Evolutionary conservation across 2,888 invertebrate genomes (phyloP).

Genomic region (Diarsia dahlii): DNA sequence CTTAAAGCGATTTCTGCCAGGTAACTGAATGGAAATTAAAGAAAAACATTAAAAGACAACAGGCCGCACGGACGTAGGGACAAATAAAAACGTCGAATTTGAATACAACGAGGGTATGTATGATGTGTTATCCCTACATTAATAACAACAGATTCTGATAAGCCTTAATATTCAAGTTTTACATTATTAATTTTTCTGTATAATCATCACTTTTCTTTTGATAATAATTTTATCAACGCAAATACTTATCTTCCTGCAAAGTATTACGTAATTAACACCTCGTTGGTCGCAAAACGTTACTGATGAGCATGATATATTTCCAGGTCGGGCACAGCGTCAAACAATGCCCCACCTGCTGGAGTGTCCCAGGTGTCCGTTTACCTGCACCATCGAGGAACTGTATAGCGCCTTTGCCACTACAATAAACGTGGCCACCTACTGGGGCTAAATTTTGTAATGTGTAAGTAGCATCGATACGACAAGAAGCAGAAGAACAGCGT

Average conservation of each 20-base stretch:
- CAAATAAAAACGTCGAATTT: conserved; percentile 5
- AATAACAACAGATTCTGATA: neutral
- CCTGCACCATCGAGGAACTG: too few species aligned
- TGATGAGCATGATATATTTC: neutral
- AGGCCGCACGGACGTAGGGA: neutral
- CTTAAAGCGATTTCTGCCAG: neutral
- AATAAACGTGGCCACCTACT: too few species aligned
- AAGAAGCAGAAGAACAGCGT: neutral
- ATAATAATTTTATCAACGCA: too few species aligned
- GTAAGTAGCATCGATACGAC: too few species aligned
- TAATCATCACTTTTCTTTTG: too few species aligned
- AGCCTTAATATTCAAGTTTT: neutral
- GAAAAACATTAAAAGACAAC: conserved; percentile 25
- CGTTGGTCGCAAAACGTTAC: neutral
- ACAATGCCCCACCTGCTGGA: too few species aligned
- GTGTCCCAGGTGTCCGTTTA: too few species aligned
- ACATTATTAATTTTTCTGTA: neutral
- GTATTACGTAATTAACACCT: too few species aligned
- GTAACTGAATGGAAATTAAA: conserved; percentile 14
- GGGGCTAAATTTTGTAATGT: too few species aligned
- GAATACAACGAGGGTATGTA: neutral
- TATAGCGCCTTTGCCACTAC: too few species aligned
- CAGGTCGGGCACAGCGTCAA: neutral
- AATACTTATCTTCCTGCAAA: too few species aligned
- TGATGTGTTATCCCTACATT: neutral